Base-by-base conservation (phyloP, 2,888 invertebrate genomes). In the Ophion costatus region DNA sequence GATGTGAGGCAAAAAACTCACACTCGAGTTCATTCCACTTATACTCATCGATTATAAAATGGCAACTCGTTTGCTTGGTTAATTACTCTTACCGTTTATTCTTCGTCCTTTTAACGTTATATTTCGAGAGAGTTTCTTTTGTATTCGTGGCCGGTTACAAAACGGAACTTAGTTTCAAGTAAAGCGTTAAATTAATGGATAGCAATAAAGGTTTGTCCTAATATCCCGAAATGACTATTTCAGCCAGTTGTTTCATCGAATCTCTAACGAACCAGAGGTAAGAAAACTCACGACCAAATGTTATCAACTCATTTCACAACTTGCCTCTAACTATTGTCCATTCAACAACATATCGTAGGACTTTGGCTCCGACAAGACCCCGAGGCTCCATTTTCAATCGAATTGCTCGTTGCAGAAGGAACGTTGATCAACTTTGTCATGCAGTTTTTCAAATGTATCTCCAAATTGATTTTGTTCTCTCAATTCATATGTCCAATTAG, bases 311-410 rank as follows among this genome's bases (percentile, higher is more conserved):
- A 61, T 51, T 42, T 71, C 69, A 70, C 45, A 67, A 67, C 57
- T 74, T 73, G 66, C 80, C 70, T 74, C 76, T 76, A 82, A 79
- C 82, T 82, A 85, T 81, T 7, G 59, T 71, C 75, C 74, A 79
- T 79, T 76, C 51, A 66, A 82, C 61, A 71, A 76, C 71, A 29
- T 51, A 76, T 59, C 42, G 64, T 57, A 20, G 20, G 63, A 29
- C 29, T 61, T 61, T 17, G 74, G 42, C 67, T 67, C 77, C 73
- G 29, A 56, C 63, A 79, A 75, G 10, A 11, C 14, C 11, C 64
- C 63, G 70, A 67, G n/a, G 17, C 70, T 17, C 63, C 59, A 63
- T 20, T 71, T 80, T 71, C 79, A 70, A 76, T 83, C 69, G 78
- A 74, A 83, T 75, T 82, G 75, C 56, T 76, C 84, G 17, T 51